Evolutionary conservation across 1,140 invertebrate genomes (phyloP).

Genomic region (Bilobella aurantiaca): DNA sequence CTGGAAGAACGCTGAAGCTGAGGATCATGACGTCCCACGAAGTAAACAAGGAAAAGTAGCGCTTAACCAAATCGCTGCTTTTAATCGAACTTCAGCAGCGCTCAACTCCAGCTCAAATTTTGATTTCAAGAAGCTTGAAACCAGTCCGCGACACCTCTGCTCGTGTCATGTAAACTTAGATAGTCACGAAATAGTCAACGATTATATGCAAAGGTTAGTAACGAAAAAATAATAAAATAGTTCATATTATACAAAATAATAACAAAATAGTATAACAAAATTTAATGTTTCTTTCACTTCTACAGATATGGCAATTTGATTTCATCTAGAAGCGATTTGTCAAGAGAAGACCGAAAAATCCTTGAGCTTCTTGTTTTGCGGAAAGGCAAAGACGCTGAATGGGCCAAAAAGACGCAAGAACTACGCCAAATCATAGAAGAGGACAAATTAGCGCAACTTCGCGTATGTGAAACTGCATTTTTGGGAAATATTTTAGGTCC

Average conservation of each 20-base stretch:
- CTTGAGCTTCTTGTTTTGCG: constrained; percentile 27
- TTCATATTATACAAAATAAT: neutral
- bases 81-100: constrained; percentile 20
- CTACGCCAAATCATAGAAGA: constrained; percentile 21
- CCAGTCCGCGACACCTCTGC: constrained; percentile 26
- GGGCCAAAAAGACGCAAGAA: constrained; percentile 27
- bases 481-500: too few relatives aligned
- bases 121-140: constrained; percentile 22
- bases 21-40: neutral
- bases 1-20: neutral
- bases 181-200: constrained; percentile 19
- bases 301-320: constrained; percentile 28
- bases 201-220: constrained; percentile 25
- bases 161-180: constrained; percentile 22
- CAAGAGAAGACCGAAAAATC: constrained; percentile 30
- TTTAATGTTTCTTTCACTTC: constrained; percentile 1
- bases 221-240: neutral
- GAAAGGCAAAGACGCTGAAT: constrained; percentile 29
- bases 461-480: neutral
- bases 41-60: neutral
- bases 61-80: too few relatives aligned
- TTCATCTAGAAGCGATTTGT: constrained; percentile 6
- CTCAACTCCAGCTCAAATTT: constrained; percentile 17
- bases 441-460: constrained; percentile 4
- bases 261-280: neutral